Evolutionary conservation across 1,140 invertebrate species (phyloP), one percentile per base, ranked within the genome.

Genomic region (Anoplophora glabripennis): DNA sequence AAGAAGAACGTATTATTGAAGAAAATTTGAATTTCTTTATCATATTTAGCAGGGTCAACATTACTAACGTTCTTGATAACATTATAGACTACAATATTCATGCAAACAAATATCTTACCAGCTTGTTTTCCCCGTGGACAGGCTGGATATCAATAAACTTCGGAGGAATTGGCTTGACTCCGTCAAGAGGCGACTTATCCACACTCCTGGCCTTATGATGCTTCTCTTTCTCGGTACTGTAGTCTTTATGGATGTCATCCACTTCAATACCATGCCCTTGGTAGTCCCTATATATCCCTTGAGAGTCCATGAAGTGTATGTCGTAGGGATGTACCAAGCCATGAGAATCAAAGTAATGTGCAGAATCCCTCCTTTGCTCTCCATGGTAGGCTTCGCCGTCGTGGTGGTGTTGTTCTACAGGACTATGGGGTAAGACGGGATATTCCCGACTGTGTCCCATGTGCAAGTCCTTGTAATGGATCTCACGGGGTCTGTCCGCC

Each of bases 221-320:
- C 21, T 56, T 46, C n/a, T 65, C 36, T 11, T 61, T 54, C 28
- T 68, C 66, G 14, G 12, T 18, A 37, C 54, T 48, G 41, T 51
- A 42, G 4, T 48, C 18, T 38, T 68, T 63, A 8, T 59, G 46
- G 12, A 51, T 38, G 11, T 51, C 46, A 17, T 53, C 28, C 42
- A 65, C 65, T 10, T 67, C 65, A n/a, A 73, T 65, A 5, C 54
- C 71, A 56, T 75, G 66, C 4, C 72, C 74, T 56, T 75, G 71
- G 28, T 59, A 71, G 45, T 75, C 74, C 37, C 73, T 67, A 46
- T 70, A 54, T 18, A 73, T 72, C 7, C 70, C 72, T 55, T 74
- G 74, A 11, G 72, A 70, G 58, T 75, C 74, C 15, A 75, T 71
- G 54, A 75, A 75, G 57, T 71, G 71, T 54, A 75, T 41, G 28